Conservation (phyloP, 2,113 vertebrate genomes). For the Dendrocopos noguchii region DNA sequence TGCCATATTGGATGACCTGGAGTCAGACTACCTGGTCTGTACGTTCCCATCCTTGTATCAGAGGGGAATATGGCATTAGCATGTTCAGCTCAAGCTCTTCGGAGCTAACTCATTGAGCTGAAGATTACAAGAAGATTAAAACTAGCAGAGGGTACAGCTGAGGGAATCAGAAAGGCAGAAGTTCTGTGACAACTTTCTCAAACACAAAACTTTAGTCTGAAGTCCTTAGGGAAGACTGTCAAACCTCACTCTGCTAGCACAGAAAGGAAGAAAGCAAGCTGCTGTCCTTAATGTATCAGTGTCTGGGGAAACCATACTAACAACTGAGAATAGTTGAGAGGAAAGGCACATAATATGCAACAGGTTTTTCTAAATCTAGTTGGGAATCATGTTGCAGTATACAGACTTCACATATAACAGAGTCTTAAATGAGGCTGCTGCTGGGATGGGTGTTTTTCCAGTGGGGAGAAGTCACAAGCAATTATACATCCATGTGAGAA, state of each 20-base stretch:
- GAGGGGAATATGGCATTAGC: neutral
- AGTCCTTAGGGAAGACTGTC: neutral
- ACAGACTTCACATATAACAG: neutral
- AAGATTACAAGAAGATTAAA: neutral
- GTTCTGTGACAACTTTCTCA: slow-evolving; percentile 2
- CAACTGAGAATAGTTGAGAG: neutral
- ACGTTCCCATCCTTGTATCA: neutral
- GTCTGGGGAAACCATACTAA: neutral
- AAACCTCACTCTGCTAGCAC: neutral
- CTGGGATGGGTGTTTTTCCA: neutral
- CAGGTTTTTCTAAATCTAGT: neutral
- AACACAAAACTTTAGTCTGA: neutral
- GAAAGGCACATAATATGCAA: neutral
- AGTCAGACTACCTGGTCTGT: neutral
- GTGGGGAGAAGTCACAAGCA: neutral
- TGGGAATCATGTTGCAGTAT: neutral
- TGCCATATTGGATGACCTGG: neutral
- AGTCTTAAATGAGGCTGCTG: neutral
- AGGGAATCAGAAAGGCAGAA: neutral
- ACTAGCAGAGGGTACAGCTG: neutral
- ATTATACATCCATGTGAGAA: neutral
- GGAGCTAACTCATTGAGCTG: neutral
- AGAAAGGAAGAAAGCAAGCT: neutral
- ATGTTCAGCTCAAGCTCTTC: neutral
- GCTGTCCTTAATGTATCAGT: neutral